phyloP scores from a whole-genome alignment of 2,888 invertebrate genomes.

The Aricia artaxerxes region DNA sequence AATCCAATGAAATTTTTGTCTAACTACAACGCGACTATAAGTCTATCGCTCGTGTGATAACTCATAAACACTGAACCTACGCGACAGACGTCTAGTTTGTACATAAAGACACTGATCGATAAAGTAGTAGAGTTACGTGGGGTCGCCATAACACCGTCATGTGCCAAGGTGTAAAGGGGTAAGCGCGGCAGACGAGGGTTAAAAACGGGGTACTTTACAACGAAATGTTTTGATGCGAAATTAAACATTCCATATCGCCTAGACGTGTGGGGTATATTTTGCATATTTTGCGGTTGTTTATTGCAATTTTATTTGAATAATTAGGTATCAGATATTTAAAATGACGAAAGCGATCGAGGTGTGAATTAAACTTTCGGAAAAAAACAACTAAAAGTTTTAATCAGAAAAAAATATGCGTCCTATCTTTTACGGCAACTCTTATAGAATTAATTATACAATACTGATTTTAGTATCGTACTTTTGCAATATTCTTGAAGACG shows the following conservation, averaged over 20 bases:
- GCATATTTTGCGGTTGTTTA: background rate
- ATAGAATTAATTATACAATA: no score
- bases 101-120: slow-evolving; percentile 22
- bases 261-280: background rate
- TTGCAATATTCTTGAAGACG: no score
- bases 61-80: background rate
- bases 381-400: no score
- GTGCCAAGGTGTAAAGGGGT: slow-evolving; percentile 21
- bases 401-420: no score
- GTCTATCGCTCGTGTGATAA: background rate
- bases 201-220: slow-evolving; percentile 13
- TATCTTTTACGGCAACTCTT: no score
- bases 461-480: no score
- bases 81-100: slow-evolving; percentile 11
- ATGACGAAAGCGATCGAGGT: background rate
- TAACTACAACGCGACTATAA: background rate
- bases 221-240: slow-evolving; percentile 19
- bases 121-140: slow-evolving; percentile 16
- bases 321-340: background rate
- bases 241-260: slow-evolving; percentile 11
- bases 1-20: background rate
- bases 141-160: slow-evolving; percentile 1
- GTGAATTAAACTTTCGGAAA: no score
- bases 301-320: background rate
- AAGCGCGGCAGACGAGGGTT: slow-evolving; percentile 2